These are phyloP conservation scores for Laticauda colubrina DNA, from an alignment of 2,113 vertebrate species.

Conservation along the genomic window DNA sequence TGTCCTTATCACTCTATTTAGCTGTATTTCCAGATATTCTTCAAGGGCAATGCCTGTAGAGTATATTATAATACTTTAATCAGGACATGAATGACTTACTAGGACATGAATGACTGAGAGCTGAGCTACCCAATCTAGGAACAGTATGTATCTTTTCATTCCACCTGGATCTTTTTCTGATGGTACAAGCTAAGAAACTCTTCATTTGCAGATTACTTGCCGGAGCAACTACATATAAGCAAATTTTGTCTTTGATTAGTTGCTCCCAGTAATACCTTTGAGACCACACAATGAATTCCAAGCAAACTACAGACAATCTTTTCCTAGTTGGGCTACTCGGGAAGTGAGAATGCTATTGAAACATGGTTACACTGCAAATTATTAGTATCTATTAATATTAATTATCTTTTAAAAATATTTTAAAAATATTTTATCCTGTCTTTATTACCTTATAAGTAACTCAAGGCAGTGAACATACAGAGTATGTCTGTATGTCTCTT, in stretches of 20 bases:
- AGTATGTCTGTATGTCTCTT: not conserved
- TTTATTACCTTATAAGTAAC: not conserved
- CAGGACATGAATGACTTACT: not conserved
- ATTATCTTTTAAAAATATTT: not conserved
- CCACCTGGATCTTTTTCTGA: not conserved
- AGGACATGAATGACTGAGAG: not conserved
- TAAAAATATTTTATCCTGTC: not conserved
- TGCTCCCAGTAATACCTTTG: not conserved
- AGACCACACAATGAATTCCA: not conserved
- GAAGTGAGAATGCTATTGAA: not conserved
- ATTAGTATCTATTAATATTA: not conserved
- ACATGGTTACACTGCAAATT: not conserved
- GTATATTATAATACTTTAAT: not conserved
- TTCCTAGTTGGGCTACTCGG: not conserved
- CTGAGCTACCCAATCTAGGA: not conserved
- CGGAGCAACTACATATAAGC: not conserved
- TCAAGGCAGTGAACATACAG: not conserved
- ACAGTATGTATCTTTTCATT: not conserved
- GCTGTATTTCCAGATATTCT: not conserved
- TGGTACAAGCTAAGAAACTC: not conserved
- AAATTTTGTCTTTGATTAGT: not conserved
- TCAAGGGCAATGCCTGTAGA: not conserved
- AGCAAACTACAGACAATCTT: not conserved
- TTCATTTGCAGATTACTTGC: not conserved
- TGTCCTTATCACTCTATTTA: not conserved